Conservation (phyloP, 2,797 vertebrate species). For the Pelochelys cantorii region DNA sequence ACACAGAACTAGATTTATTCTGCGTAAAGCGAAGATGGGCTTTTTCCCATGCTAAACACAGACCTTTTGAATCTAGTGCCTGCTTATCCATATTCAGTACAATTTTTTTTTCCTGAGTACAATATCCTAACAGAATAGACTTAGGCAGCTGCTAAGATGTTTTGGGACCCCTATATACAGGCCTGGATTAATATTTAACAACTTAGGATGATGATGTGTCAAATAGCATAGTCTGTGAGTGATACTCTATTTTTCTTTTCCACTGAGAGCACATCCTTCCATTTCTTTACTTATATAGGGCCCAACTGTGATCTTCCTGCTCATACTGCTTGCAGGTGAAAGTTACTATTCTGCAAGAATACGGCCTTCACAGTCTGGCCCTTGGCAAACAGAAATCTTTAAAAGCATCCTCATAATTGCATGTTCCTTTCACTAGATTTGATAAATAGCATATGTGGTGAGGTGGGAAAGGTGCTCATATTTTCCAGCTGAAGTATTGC, state of each 20-base stretch:
- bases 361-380: conserved; percentile 39
- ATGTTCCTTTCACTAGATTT: conserved; percentile 68
- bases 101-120: conserved; percentile 3
- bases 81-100: background rate
- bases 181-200: background rate
- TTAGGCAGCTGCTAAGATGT: background rate
- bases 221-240: conserved; percentile 22
- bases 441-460: conserved; percentile 69
- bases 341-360: background rate
- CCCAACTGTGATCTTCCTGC: background rate
- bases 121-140: background rate
- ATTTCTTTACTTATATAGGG: background rate
- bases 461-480: conserved; percentile 68
- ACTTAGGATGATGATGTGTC: background rate
- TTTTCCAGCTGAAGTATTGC: conserved; percentile 71
- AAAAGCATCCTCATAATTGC: conserved; percentile 68
- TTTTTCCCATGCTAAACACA: background rate
- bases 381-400: conserved; percentile 58
- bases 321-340: conserved; percentile 29
- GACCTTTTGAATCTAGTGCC: background rate
- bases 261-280: background rate
- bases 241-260: background rate
- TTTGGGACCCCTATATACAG: background rate
- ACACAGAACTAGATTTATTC: background rate
- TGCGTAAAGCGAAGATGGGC: background rate